phyloP scores from a whole-genome alignment of 2,888 invertebrate genomes.

The Cerastis rubricosa region DNA sequence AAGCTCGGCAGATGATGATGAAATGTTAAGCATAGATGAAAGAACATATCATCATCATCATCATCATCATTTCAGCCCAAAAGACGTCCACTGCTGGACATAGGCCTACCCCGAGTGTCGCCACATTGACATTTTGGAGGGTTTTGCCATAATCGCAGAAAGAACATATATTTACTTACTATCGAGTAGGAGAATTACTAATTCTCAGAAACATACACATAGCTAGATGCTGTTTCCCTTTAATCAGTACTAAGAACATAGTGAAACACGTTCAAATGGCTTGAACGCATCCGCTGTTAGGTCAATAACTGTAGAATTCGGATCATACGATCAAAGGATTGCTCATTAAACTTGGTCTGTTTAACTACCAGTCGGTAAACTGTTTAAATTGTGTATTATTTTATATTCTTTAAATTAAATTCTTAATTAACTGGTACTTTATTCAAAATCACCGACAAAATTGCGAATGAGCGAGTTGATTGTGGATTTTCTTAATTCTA shows the following conservation, averaged over 20 bases:
- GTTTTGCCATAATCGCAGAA: no score
- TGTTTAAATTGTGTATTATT: constrained; percentile 18
- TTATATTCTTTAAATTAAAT: constrained; percentile 40
- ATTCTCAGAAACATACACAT: constrained; percentile 17
- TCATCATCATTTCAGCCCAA: no score
- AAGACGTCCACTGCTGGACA: no score
- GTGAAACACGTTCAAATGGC: constrained; percentile 13
- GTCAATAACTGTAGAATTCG: constrained; percentile 21
- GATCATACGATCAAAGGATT: constrained; percentile 46
- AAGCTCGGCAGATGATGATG: background rate
- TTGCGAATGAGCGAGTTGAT: background rate
- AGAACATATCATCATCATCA: no score
- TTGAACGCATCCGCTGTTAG: constrained; percentile 49
- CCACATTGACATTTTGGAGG: no score
- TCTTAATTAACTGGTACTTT: constrained; percentile 23
- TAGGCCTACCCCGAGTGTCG: no score
- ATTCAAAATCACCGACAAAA: constrained; percentile 16
- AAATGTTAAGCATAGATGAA: background rate
- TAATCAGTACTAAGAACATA: constrained; percentile 21
- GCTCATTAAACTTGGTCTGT: constrained; percentile 39
- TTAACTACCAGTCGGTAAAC: constrained; percentile 26
- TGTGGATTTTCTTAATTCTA: constrained; percentile 15
- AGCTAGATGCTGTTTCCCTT: constrained; percentile 15
- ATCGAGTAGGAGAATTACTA: background rate
- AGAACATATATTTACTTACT: background rate